Percentiles rank a stretch among this genome's conserved stretches.
Conservation (phyloP, 2,888 invertebrate genomes). For the Anoplius nigerrimus region DNA sequence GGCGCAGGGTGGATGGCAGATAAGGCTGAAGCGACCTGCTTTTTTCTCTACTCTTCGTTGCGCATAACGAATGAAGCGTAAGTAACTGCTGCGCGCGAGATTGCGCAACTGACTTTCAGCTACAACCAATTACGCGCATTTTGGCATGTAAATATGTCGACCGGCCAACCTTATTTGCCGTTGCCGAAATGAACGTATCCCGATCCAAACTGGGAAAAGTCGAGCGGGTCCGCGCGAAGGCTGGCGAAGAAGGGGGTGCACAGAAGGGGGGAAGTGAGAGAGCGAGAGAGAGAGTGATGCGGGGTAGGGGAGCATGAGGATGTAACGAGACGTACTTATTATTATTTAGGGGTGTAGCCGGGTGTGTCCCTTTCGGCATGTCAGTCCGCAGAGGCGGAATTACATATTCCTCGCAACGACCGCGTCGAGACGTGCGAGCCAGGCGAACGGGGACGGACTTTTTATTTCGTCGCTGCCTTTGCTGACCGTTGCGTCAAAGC, state of each 20-base stretch:
- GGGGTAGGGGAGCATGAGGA: slow-evolving; percentile 19
- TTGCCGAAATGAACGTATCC: slow-evolving; percentile 36
- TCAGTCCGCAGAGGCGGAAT: slow-evolving; percentile 51
- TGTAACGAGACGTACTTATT: slow-evolving; percentile 53
- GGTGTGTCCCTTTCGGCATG: slow-evolving; percentile 54
- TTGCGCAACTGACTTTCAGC: slow-evolving; percentile 37
- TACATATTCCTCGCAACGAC: slow-evolving; percentile 62
- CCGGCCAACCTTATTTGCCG: slow-evolving; percentile 34
- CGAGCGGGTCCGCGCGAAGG: neutral
- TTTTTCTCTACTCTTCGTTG: slow-evolving; percentile 12
- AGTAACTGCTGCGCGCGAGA: slow-evolving; percentile 31
- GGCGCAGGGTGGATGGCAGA: neutral
- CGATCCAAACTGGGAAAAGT: slow-evolving; percentile 36
- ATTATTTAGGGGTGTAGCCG: slow-evolving; percentile 58
- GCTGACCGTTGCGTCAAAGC: slow-evolving; percentile 67
- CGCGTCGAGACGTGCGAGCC: slow-evolving; percentile 55
- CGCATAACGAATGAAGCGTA: slow-evolving; percentile 43
- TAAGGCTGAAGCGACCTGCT: neutral
- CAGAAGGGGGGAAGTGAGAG: slow-evolving; percentile 17
- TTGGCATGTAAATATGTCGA: slow-evolving; percentile 39
- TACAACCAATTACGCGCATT: slow-evolving; percentile 35
- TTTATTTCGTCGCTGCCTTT: slow-evolving; percentile 63
- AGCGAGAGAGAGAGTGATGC: slow-evolving; percentile 23
- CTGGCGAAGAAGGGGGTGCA: neutral
- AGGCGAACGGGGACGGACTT: slow-evolving; percentile 51